phyloP scores from a whole-genome alignment of 2,888 invertebrate genomes.

The Diarsia rubi region DNA sequence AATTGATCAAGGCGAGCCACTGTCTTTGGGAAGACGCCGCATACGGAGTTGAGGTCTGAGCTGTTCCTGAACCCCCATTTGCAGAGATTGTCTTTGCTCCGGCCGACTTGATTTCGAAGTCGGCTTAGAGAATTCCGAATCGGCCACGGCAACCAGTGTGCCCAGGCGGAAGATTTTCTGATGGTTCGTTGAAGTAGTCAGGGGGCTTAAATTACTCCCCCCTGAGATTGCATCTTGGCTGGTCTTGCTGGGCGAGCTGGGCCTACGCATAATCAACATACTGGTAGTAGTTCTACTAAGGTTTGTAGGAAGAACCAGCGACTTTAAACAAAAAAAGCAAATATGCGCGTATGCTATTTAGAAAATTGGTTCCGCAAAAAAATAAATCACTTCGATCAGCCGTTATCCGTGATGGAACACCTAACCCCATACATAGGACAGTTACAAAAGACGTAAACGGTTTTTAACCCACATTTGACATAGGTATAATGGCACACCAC shows the following conservation, averaged over 20 bases:
- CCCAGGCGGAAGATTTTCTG: not conserved
- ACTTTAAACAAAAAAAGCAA: not conserved
- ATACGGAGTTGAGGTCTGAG: too few relatives aligned
- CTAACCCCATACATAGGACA: constrained; percentile 34
- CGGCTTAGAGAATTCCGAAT: too few relatives aligned
- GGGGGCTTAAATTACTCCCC: not conserved
- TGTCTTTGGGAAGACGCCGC: too few relatives aligned
- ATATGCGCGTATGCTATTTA: not conserved
- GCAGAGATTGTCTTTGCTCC: too few relatives aligned
- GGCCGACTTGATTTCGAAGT: too few relatives aligned
- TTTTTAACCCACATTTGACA: constrained; percentile 55
- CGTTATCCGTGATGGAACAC: constrained; percentile 30
- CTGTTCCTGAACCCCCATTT: too few relatives aligned
- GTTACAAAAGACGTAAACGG: constrained; percentile 46
- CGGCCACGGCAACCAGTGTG: too few relatives aligned
- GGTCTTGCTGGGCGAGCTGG: not conserved
- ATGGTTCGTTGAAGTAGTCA: not conserved
- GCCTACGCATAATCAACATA: not conserved
- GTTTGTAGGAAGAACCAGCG: not conserved
- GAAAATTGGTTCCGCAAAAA: not conserved
- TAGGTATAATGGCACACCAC: constrained; percentile 55
- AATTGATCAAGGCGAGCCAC: too few relatives aligned
- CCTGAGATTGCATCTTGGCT: not conserved
- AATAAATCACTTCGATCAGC: constrained; percentile 32
- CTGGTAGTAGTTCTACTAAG: not conserved